A percentile compares a stretch with the other conserved stretches of the same genome.
phyloP scores from a whole-genome alignment of 2,797 vertebrate genomes.

The Percopsis omiscomaycus region DNA sequence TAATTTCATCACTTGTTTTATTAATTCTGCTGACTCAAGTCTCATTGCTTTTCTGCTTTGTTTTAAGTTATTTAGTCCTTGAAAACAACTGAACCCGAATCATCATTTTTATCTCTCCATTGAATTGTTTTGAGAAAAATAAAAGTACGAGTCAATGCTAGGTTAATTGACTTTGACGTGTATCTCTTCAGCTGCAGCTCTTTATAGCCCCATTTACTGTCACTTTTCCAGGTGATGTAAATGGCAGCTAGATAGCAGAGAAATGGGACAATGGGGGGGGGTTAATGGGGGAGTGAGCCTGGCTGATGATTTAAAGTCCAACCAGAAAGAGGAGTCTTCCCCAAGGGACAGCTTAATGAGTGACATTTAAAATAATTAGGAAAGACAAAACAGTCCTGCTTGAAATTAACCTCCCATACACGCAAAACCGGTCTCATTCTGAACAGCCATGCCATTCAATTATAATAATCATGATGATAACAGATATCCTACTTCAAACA shows the following conservation, averaged over 20 bases:
- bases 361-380: slow-evolving; percentile 76
- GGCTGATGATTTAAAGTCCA: slow-evolving; percentile 68
- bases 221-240: slow-evolving; percentile 43
- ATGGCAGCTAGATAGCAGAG: slow-evolving; percentile 56
- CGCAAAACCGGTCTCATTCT: slow-evolving; percentile 38
- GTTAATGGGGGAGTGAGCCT: slow-evolving; percentile 64
- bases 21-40: too few relatives aligned
- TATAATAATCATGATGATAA: slow-evolving; percentile 47
- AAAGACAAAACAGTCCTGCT: slow-evolving; percentile 65
- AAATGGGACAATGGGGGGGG: slow-evolving; percentile 58
- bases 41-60: too few relatives aligned
- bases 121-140: too few relatives aligned
- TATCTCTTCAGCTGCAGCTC: slow-evolving; percentile 37
- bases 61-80: too few relatives aligned
- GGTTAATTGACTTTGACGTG: slow-evolving; percentile 15
- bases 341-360: slow-evolving; percentile 65
- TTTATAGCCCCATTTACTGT: slow-evolving; percentile 57
- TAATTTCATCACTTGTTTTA: too few relatives aligned
- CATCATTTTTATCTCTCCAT: too few relatives aligned
- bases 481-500: slow-evolving; percentile 26
- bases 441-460: slow-evolving; percentile 37
- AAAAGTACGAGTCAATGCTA: neutral
- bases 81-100: too few relatives aligned
- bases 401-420: slow-evolving; percentile 61
- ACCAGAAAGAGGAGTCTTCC: slow-evolving; percentile 55